Conservation (phyloP, 2,888 invertebrate genomes). For the Octonoba sinensis region DNA sequence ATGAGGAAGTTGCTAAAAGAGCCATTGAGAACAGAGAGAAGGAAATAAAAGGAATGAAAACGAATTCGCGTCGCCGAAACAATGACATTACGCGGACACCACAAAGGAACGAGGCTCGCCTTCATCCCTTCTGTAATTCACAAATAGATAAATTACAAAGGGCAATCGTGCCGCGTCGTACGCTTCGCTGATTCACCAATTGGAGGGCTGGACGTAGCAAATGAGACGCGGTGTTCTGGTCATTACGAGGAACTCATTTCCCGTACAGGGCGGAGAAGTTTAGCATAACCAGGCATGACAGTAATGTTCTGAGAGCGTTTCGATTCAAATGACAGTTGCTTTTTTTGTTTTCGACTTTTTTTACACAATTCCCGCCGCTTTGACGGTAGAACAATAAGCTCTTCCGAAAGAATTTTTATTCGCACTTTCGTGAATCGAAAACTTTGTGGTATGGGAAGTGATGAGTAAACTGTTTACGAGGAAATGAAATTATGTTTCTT, state of each 20-base stretch:
- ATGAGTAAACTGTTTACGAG: too few species aligned
- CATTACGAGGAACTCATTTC: conserved; percentile 53
- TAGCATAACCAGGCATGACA: conserved; percentile 58
- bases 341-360: too few species aligned
- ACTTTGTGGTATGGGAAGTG: too few species aligned
- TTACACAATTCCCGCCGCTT: too few species aligned
- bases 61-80: conserved; percentile 27
- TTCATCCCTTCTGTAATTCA: conserved; percentile 49
- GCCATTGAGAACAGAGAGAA: background rate
- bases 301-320: too few species aligned
- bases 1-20: too few species aligned
- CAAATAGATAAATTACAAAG: conserved; percentile 62
- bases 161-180: conserved; percentile 37
- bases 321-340: too few species aligned
- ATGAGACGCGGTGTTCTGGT: conserved; percentile 45
- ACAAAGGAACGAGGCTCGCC: conserved; percentile 26
- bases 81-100: conserved; percentile 34
- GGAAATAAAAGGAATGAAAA: background rate
- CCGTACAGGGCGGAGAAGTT: conserved; percentile 30
- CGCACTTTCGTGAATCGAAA: too few species aligned
- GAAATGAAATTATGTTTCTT: too few species aligned
- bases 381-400: too few species aligned
- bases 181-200: conserved; percentile 47
- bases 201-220: conserved; percentile 47
- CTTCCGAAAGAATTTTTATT: too few species aligned